Evolutionary conservation across 1,140 invertebrate genomes (phyloP).

Genomic region (Trichoplusia ni): DNA sequence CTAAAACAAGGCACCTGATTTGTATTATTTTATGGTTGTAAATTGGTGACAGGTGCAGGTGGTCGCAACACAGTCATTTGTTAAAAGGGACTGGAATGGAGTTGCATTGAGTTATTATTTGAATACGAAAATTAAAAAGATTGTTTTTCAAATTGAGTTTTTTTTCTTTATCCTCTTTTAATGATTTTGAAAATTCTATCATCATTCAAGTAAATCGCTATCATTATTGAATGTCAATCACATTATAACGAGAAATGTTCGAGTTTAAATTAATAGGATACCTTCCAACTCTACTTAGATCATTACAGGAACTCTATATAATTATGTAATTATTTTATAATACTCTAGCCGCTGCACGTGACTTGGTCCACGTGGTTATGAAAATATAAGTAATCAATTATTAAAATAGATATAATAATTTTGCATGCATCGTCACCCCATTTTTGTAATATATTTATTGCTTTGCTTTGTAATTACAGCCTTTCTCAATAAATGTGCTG

Average conservation of each 20-base stretch:
- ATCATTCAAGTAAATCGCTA: neutral
- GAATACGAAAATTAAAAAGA: conserved; percentile 32
- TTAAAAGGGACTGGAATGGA: conserved; percentile 38
- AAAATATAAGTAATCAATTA: too few species aligned
- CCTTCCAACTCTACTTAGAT: too few species aligned
- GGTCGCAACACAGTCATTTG: conserved; percentile 42
- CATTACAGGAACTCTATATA: neutral
- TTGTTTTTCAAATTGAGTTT: conserved; percentile 24
- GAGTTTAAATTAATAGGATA: too few species aligned
- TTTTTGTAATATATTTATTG: too few species aligned
- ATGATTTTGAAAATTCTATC: neutral
- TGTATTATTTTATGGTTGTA: conserved; percentile 53
- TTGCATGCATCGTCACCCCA: too few species aligned
- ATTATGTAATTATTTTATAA: too few species aligned
- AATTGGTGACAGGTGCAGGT: conserved; percentile 54
- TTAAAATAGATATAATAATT: too few species aligned
- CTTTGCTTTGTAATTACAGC: too few species aligned
- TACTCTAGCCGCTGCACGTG: too few species aligned
- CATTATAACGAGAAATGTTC: too few species aligned
- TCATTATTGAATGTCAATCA: conserved; percentile 6
- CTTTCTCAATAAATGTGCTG: too few species aligned
- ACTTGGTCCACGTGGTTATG: too few species aligned
- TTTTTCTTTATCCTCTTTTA: neutral
- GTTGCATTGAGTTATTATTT: conserved; percentile 53
- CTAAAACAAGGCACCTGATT: conserved; percentile 50